Conservation (phyloP, 2,797 vertebrate species). For the Poeciliopsis presidionis region DNA sequence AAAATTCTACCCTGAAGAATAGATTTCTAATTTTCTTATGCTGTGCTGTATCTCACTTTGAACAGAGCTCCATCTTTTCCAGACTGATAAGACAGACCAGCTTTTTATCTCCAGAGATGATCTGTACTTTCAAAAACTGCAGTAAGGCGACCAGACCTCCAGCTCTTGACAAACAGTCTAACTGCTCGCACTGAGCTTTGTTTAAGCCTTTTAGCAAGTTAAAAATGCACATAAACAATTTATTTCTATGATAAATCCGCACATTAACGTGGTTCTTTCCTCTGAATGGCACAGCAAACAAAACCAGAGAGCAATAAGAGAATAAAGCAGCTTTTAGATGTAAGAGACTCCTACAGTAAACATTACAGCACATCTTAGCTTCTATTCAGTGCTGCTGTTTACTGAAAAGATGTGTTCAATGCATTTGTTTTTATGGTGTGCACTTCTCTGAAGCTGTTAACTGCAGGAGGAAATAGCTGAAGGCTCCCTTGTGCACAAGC, state of each 20-base stretch:
- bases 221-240: conserved; percentile 18
- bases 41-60: conserved; percentile 68
- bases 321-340: conserved; percentile 66
- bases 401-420: conserved; percentile 53
- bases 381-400: conserved; percentile 49
- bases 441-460: conserved; percentile 60
- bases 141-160: conserved; percentile 59
- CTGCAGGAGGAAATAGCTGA: conserved; percentile 62
- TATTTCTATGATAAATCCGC: conserved; percentile 31
- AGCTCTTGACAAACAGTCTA: conserved; percentile 33
- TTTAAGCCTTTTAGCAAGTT: conserved; percentile 18
- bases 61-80: conserved; percentile 71
- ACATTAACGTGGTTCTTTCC: conserved; percentile 15
- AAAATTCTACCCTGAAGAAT: conserved; percentile 75
- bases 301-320: conserved; percentile 41
- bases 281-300: conserved; percentile 20
- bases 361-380: conserved; percentile 51
- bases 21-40: conserved; percentile 74
- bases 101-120: conserved; percentile 73
- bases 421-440: conserved; percentile 59
- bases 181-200: neutral
- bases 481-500: conserved; percentile 64
- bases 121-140: conserved; percentile 57
- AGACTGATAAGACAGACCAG: conserved; percentile 63
- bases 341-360: conserved; percentile 63